Percentiles rank a stretch among this genome's conserved stretches.
Evolutionary conservation across 2,888 invertebrate species (phyloP).

Genomic region (Lasioglossum oenotherae): DNA sequence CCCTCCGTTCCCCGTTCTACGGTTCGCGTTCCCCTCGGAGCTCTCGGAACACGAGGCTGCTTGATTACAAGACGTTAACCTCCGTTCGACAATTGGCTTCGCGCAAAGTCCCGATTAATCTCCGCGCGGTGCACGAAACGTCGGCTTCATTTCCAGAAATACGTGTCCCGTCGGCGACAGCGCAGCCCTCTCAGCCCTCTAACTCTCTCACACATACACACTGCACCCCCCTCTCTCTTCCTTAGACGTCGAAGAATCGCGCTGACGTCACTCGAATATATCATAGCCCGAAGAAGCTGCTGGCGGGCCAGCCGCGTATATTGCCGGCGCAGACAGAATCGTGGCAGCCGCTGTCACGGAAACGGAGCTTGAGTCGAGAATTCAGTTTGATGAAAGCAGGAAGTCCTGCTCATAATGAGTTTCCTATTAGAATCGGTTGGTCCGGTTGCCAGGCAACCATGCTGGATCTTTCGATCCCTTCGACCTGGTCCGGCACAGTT

Average conservation of each 20-base stretch:
- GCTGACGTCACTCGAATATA: constrained; percentile 58
- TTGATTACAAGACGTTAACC: constrained; percentile 45
- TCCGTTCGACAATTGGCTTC: constrained; percentile 37
- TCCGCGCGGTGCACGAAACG: constrained; percentile 23
- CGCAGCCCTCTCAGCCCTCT: background rate
- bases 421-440: constrained; percentile 83
- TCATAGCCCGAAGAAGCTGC: constrained; percentile 44
- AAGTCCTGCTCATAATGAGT: constrained; percentile 81
- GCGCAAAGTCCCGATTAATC: constrained; percentile 51
- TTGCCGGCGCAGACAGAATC: constrained; percentile 51
- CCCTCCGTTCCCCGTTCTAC: background rate
- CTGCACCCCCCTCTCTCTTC: background rate
- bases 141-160: constrained; percentile 40
- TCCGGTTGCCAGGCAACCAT: constrained; percentile 76
- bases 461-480: constrained; percentile 76
- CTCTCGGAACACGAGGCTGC: background rate
- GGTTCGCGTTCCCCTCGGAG: background rate
- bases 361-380: constrained; percentile 73
- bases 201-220: background rate
- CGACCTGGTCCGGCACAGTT: constrained; percentile 7
- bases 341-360: constrained; percentile 47
- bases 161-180: constrained; percentile 36
- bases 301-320: constrained; percentile 40
- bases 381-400: constrained; percentile 78
- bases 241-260: constrained; percentile 54